A percentile compares a stretch with the other conserved stretches of the same genome.
These are phyloP conservation scores for Latrodectus hesperus DNA, from an alignment of 2,888 invertebrate species.

Conservation along the genomic window DNA sequence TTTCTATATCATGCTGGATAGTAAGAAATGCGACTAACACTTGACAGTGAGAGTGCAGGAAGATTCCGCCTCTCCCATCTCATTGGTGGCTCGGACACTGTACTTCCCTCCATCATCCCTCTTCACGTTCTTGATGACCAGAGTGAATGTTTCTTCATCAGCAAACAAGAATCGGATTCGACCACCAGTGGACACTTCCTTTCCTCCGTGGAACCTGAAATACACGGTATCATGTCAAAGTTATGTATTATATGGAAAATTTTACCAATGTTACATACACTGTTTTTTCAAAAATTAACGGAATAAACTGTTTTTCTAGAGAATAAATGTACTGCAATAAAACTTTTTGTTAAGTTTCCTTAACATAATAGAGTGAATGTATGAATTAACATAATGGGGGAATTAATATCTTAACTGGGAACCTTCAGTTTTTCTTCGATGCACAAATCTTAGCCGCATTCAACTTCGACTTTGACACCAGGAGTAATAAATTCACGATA, in stretches of 20 bases:
- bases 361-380: no score
- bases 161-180: conserved; percentile 89
- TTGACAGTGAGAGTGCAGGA: conserved; percentile 87
- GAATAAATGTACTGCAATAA: no score
- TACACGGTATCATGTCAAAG: background rate
- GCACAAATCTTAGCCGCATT: no score
- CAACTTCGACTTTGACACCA: no score
- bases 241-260: background rate
- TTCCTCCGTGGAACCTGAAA: conserved; percentile 80
- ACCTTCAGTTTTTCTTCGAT: no score
- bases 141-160: conserved; percentile 90
- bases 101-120: conserved; percentile 89
- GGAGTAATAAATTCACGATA: no score
- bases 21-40: conserved; percentile 73
- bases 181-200: conserved; percentile 84
- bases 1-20: background rate
- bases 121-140: conserved; percentile 90
- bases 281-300: background rate
- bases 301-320: no score
- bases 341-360: no score
- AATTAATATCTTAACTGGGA: no score
- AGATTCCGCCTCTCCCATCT: conserved; percentile 86
- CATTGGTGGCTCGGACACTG: conserved; percentile 86
- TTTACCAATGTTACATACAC: background rate
- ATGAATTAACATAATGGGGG: no score